Evolutionary conservation across 2,113 vertebrate genomes (phyloP), one percentile per base, ranked within the genome.

Genomic region (Lycocorax pyrrhopterus): DNA sequence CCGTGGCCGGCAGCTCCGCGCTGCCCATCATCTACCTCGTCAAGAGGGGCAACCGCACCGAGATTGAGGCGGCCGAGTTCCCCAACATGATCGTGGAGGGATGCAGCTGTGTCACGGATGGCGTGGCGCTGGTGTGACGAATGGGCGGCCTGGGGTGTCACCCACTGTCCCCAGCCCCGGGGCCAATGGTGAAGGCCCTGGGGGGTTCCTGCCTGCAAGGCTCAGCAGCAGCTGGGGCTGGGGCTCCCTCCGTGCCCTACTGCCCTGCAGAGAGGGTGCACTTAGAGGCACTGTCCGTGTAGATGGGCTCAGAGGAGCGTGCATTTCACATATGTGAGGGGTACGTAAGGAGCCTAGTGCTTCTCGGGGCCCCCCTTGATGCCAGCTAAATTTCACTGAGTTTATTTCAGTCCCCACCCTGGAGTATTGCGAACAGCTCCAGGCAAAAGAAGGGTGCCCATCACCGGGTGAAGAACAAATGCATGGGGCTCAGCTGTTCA

Each of bases 21-120:
- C 93, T 99, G 33, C 99, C 99, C 44, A 93, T 99, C 96, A 99
- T 99, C 98, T 99, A 99, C 97, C 98, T 99, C 43, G 97, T 98
- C 82, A 98, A 98, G 95, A 99, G 98, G 58, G 99, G 98, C 17
- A 98, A 99, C 94, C 98, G 98, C 97, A 99, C 99, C 0, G 98
- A 99, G 93, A 98, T 99, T 1, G 98, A 99, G 90, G 99, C 98
- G 29, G 98, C 99, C 0, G 99, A 99, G 62, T 98, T 99, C 75
- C 98, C 99, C 25, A 98, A 98, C 46, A 99, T 99, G 99, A 95
- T 99, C 2, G 93, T 98, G 0, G 98, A 99, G 87, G 97, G 97
- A 52, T 99, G 99, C 43, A 96, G 98, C 43, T 99, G 99, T 32
- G 49, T 98, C 7, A 94, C 98, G 37, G 98, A 99, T 39, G 98